These are phyloP conservation scores for Psettodes erumei DNA, from an alignment of 2,113 vertebrate genomes.

Conservation along the genomic window DNA sequence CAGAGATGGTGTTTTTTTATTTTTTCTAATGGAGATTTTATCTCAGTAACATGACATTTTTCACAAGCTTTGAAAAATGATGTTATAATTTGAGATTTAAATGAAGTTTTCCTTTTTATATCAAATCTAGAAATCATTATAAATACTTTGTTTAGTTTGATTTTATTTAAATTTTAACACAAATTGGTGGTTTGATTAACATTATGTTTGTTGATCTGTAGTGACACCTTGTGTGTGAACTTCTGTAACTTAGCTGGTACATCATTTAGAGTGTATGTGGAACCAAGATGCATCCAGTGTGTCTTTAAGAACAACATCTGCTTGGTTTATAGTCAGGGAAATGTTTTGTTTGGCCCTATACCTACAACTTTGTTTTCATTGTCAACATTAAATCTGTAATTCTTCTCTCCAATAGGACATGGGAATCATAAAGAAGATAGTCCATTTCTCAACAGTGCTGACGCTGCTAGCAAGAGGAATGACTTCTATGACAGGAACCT, in stretches of 20 bases:
- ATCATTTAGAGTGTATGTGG: neutral
- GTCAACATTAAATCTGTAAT: neutral
- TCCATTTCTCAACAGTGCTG: slow-evolving; percentile 89
- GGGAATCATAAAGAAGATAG: slow-evolving; percentile 94
- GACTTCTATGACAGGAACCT: slow-evolving; percentile 97
- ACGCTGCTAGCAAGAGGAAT: slow-evolving; percentile 85
- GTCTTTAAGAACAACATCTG: neutral
- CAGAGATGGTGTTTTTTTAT: neutral
- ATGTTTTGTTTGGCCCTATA: neutral
- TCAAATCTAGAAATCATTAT: neutral
- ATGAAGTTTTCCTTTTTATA: neutral
- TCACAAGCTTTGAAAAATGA: neutral
- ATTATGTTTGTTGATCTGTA: neutral
- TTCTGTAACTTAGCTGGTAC: neutral
- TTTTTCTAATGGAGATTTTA: neutral
- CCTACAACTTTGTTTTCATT: too few relatives aligned
- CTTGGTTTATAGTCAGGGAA: neutral
- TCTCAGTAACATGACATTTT: neutral
- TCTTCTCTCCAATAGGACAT: slow-evolving; percentile 83
- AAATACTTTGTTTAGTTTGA: neutral
- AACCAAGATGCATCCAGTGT: neutral
- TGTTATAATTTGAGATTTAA: neutral
- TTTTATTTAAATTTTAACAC: neutral
- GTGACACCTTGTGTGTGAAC: neutral
- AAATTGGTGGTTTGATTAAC: too few relatives aligned